A percentile compares a stretch with the other conserved stretches of the same genome.
Conservation (phyloP, 2,797 vertebrate genomes). For the Anas acuta region DNA sequence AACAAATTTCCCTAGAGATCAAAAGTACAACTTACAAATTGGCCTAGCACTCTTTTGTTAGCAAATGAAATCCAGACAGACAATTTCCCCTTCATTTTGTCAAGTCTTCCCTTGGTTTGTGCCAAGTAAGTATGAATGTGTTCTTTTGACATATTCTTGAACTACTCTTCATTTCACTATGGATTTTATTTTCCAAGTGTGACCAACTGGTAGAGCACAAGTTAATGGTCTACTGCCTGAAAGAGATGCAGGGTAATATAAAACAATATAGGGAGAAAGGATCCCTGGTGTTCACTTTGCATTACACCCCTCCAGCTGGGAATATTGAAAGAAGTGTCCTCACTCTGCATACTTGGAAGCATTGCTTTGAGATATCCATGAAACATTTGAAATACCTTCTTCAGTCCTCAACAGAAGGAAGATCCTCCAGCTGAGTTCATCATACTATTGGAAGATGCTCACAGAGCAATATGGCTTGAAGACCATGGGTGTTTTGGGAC, state of each 20-base stretch:
- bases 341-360: not conserved
- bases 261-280: not conserved
- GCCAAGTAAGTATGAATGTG: not conserved
- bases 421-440: not conserved
- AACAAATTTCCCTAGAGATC: not conserved
- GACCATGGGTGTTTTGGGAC: not conserved
- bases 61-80: not conserved
- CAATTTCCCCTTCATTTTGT: not conserved
- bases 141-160: not conserved
- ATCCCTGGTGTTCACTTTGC: not conserved
- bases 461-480: not conserved
- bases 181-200: not conserved
- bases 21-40: not conserved
- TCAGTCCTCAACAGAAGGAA: not conserved
- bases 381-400: not conserved
- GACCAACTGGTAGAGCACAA: not conserved
- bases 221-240: not conserved
- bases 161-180: not conserved
- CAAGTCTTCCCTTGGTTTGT: not conserved
- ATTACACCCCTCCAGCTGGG: not conserved
- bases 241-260: not conserved
- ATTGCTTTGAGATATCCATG: not conserved
- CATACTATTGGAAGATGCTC: not conserved
- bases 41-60: not conserved
- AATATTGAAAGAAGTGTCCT: not conserved